Evolutionary conservation across 1,140 invertebrate genomes (phyloP), one percentile per base, ranked within the genome.

Genomic region (Sycobia sp.): DNA sequence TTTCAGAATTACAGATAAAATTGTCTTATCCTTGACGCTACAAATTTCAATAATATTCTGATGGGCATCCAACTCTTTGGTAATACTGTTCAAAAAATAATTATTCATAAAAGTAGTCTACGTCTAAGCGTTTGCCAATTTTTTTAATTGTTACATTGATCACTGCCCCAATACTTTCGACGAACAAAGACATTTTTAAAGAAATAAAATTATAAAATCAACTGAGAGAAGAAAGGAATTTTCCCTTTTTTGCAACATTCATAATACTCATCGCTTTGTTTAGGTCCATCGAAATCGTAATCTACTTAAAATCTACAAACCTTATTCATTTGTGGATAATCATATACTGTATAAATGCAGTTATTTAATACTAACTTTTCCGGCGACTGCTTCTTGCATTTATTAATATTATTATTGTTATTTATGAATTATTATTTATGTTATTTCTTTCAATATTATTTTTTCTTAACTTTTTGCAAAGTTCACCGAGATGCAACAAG

Each of bases 271-370:
- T 68, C 71, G 64, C 62, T 72, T 65, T 56, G 14, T 64, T 74
- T 74, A 73, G 71, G 70, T 74, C 72, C 68, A 61, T 71, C 67
- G 61, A 75, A 76, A 74, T 75, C 66, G 71, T 73, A 71, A n/a
- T 70, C 67, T 75, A 75, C 64, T 51, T 70, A 62, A 62, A 51
- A 13, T 55, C 57, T 66, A 66, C 50, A 50, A 66, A 61, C 54
- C 29, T 66, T 66, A 66, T 11, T 71, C 56, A 51, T 71, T 54
- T 59, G 50, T 61, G 29, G 57, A 57, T 57, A 44, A 66, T 57
- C 32, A 56, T 62, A 66, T 66, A 66, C 44, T 62, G 54, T 58
- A 53, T 77, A 76, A 76, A 75, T 76, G 72, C 74, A 56, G 71
- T 72, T 77, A 77, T 65, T 64, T 65, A 65, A 76, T 76, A 76